Evolutionary conservation across 1,140 invertebrate species (phyloP).

Genomic region (Drosophila saltans): DNA sequence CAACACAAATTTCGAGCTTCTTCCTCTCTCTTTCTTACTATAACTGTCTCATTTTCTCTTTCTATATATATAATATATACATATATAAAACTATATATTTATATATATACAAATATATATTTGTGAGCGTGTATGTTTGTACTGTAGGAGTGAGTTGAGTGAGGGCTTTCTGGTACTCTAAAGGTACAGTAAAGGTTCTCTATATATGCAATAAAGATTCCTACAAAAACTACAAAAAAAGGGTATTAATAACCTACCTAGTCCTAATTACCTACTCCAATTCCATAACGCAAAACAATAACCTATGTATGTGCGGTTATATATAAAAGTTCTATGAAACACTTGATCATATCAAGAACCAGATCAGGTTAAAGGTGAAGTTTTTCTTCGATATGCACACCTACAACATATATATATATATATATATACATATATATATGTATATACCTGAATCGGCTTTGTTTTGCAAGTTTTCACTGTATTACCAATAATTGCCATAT

Average conservation of each 20-base stretch:
- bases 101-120: neutral
- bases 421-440: too few relatives aligned
- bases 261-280: too few relatives aligned
- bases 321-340: neutral
- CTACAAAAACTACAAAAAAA: neutral
- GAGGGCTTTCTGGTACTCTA: slow-evolving; percentile 7
- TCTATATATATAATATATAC: neutral
- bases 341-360: neutral
- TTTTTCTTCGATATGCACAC: too few relatives aligned
- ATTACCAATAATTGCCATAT: slow-evolving; percentile 5
- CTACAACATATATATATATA: too few relatives aligned
- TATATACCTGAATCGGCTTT: too few relatives aligned
- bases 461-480: neutral
- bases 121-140: neutral
- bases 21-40: slow-evolving; percentile 17
- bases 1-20: slow-evolving; percentile 12
- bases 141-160: slow-evolving; percentile 1
- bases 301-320: neutral
- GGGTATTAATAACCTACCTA: too few relatives aligned
- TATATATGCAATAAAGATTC: neutral
- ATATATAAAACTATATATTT: neutral
- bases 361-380: neutral
- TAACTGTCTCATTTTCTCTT: slow-evolving; percentile 22
- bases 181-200: slow-evolving; percentile 38
- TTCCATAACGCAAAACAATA: too few relatives aligned